Evolutionary conservation across 2,797 vertebrate species (phyloP).

Genomic region (Smutsia gigantea): DNA sequence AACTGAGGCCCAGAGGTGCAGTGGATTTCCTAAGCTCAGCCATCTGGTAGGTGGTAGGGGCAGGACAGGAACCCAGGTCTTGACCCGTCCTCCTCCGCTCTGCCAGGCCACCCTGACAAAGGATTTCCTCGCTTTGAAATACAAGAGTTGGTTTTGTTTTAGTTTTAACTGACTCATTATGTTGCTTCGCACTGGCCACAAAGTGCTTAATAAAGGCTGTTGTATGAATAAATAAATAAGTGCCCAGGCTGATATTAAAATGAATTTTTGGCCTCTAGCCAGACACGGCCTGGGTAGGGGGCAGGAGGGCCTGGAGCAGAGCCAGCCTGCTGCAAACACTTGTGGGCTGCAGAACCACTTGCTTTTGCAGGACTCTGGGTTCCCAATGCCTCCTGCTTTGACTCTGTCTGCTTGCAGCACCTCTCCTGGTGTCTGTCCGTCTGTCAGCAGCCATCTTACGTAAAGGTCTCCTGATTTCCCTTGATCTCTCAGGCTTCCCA

Average conservation of each 20-base stretch:
- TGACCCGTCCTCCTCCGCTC: neutral
- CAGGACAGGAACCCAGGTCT: neutral
- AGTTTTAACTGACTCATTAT: neutral
- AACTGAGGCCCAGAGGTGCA: neutral
- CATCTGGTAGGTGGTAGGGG: neutral
- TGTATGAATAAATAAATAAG: constrained; percentile 6
- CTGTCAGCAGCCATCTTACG: neutral
- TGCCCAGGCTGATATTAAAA: neutral
- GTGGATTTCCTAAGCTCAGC: neutral
- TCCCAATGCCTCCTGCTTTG: neutral
- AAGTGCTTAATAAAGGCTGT: constrained; percentile 14
- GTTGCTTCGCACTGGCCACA: constrained; percentile 25
- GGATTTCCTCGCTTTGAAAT: neutral
- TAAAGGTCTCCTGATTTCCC: neutral
- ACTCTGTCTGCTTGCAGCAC: neutral
- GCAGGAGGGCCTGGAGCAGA: neutral
- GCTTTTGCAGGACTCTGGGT: neutral
- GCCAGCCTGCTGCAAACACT: neutral
- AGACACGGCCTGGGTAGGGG: neutral
- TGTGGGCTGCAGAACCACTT: neutral
- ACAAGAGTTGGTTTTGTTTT: neutral
- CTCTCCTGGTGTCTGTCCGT: neutral
- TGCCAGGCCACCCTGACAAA: neutral
- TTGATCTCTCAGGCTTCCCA: neutral
- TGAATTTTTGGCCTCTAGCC: neutral